Base-by-base conservation (phyloP, 2,113 vertebrate genomes). In the Melanocharis versteri region DNA sequence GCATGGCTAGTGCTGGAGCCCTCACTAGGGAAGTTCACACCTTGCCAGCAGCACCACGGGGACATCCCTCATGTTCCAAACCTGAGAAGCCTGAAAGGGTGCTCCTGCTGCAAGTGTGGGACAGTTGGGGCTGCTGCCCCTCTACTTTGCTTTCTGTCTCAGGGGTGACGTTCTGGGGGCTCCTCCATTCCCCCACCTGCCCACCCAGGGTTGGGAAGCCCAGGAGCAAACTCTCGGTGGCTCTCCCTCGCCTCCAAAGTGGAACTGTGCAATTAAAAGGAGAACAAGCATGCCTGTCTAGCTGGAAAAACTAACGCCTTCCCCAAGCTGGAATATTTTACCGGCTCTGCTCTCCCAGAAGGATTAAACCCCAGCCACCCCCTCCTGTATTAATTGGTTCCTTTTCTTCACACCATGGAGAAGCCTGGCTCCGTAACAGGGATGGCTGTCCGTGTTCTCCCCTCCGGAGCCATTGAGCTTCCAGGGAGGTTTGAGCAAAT, bases 131-230 rank as follows among this genome's bases (percentile, higher is more conserved):
- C 35, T 54, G 85, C 66, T 44, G 58, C 12, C 69, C 50, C 17
- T 37, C 7, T 2, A 5, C 33, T 45, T 6, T 0, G 15, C 62
- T 33, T 22, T 18, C 42, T 58, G 19, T 3, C 23, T 7, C 1
- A 26, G 54, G 18, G 23, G 13, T 10, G 3, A 4, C 0, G 0
- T 54, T 72, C 30, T 4, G 1, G 23, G n/a, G 33, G 6, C 10
- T 30, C 21, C 22, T 11, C 13, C 4, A 0, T 21, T 19, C 26
- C 44, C 35, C 30, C 3, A 4, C n/a, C 45, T 47, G 33, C 87
- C 68, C 72, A 48, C 48, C 68, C 24, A 23, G n/a, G 28, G 7
- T 11, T 47, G 84, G 66, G 45, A 39, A 79, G 35, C 70, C 51
- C 57, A 16, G 7, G 5, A 30, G 40, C 71, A 40, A 85, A 40